phyloP scores from a whole-genome alignment of 2,113 vertebrate species.

The Lichenostomus cassidix region DNA sequence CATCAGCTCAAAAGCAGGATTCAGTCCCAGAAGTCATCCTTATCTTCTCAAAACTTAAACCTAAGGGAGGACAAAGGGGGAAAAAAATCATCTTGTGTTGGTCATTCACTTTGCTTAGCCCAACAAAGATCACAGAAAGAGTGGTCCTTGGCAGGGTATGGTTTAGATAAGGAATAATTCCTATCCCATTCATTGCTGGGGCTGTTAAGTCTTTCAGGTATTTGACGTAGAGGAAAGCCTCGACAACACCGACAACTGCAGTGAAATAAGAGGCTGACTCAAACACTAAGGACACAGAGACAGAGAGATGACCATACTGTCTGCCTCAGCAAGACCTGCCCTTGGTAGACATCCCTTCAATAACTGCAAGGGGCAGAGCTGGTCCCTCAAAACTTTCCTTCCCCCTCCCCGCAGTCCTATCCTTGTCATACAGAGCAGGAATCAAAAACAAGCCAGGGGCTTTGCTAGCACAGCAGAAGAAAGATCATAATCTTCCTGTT shows the following conservation, averaged over 20 bases:
- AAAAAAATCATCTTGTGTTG: neutral
- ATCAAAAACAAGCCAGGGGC: fast-evolving
- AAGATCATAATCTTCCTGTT: neutral
- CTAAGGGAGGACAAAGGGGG: neutral
- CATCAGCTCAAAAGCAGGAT: neutral
- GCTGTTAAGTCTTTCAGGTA: neutral
- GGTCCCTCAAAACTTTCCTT: neutral
- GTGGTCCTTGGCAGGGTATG: neutral
- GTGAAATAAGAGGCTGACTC: neutral
- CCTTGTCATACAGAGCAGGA: neutral
- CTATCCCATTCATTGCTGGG: neutral
- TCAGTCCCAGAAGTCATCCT: neutral
- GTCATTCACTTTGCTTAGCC: neutral
- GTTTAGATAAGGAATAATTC: neutral
- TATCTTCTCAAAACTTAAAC: neutral
- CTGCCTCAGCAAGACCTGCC: neutral
- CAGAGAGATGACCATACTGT: neutral
- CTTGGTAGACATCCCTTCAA: neutral
- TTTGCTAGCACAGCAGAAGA: neutral
- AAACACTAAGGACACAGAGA: neutral
- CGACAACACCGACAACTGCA: neutral
- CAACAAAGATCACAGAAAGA: neutral
- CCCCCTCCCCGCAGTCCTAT: neutral
- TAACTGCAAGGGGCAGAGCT: neutral
- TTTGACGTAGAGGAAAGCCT: neutral